phyloP scores from a whole-genome alignment of 2,113 vertebrate species.

The Chiloscyllium plagiosum region DNA sequence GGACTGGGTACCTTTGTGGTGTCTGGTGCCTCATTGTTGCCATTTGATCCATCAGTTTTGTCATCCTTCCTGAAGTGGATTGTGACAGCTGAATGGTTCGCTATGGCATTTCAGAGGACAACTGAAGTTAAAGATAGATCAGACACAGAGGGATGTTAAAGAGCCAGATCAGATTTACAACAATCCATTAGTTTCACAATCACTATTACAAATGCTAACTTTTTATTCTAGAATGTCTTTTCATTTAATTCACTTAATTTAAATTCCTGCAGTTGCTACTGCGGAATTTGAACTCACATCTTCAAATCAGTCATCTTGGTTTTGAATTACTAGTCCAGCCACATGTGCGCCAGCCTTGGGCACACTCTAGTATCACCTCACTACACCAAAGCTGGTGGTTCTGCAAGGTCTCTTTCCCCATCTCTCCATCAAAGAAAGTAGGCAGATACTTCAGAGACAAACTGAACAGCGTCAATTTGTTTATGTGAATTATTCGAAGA shows the following conservation, averaged over 20 bases:
- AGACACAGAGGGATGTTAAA: not conserved
- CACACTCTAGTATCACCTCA: not conserved
- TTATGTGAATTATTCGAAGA: not conserved
- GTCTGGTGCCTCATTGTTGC: not conserved
- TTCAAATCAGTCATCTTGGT: not conserved
- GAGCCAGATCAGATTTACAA: not conserved
- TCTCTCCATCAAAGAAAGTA: not conserved
- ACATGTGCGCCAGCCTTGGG: not conserved
- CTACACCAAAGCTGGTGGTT: not conserved
- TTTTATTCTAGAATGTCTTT: not conserved
- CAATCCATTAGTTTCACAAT: not conserved
- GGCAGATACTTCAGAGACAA: not conserved
- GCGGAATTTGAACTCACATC: not conserved
- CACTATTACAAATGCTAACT: not conserved
- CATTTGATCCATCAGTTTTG: not conserved
- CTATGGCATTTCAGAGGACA: not conserved
- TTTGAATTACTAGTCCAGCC: not conserved
- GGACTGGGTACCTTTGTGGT: not conserved
- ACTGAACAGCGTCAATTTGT: not conserved
- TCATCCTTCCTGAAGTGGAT: not conserved
- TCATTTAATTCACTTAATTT: not conserved
- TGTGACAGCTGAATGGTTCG: not conserved
- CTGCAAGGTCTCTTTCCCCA: not conserved
- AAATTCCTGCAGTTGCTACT: not conserved
- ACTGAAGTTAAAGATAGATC: not conserved